Base-by-base conservation (phyloP, 2,113 vertebrate genomes). In the Conger conger region DNA sequence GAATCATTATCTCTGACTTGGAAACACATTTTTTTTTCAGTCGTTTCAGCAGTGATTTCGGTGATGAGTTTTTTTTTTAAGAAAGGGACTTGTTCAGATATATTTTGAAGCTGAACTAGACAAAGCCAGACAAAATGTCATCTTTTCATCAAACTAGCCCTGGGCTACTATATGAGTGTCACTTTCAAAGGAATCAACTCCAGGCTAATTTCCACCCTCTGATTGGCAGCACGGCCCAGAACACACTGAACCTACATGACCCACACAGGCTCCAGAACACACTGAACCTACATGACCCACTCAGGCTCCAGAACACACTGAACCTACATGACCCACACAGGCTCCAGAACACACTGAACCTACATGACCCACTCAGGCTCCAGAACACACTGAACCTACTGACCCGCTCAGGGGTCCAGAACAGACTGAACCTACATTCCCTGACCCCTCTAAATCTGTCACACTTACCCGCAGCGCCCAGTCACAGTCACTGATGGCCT, bases 381-480 rank as follows among this genome's bases (percentile, higher is more conserved):
- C 15, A 76, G 82, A 87, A 82, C 60, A 78, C 79, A n/a, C n/a
- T n/a, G n/a, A n/a, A n/a, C n/a, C n/a, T n/a, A n/a, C n/a, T n/a
- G n/a, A n/a, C n/a, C n/a, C n/a, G n/a, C n/a, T n/a, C n/a, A n/a
- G n/a, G n/a, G n/a, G n/a, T n/a, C n/a, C n/a, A n/a, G n/a, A n/a
- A n/a, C n/a, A n/a, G n/a, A n/a, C n/a, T n/a, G n/a, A n/a, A n/a
- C n/a, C n/a, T n/a, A n/a, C n/a, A 57, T 23, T 81, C 63, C 83
- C 30, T 87, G 82, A 89, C 84, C 82, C 84, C 18, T 78, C 77
- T 42, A 76, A 40, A 18, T 38, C 60, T 84, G 79, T 33, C 20
- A 79, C 79, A 35, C 93, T 95, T 94, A 98, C 98, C 97, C 96
- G 98, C 76, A 99, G 86, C 53, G 97, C 98, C 97, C 97, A 98